Percentiles rank a stretch among this genome's conserved stretches.
Conservation (phyloP, 2,888 invertebrate genomes). For the Tenthredo livida region DNA sequence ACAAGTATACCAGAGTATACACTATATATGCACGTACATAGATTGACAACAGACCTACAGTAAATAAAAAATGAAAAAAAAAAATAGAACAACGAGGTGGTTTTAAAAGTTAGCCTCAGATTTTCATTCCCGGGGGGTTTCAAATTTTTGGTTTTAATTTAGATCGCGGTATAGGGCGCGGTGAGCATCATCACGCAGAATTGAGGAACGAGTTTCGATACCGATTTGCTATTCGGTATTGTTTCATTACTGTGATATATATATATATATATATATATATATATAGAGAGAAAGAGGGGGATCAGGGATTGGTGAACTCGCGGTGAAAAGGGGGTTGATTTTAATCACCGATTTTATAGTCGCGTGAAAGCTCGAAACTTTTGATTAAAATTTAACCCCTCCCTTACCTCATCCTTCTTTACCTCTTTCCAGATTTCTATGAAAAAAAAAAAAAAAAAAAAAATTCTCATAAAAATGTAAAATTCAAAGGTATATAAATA, state of each 20-base stretch:
- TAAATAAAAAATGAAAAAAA: not conserved
- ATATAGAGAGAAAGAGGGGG: not conserved
- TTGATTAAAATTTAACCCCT: slow-evolving; percentile 35
- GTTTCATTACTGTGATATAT: slow-evolving; percentile 24
- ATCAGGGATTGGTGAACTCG: not conserved
- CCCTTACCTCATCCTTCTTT: not conserved
- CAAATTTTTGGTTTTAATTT: not conserved
- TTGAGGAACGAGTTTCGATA: slow-evolving; percentile 22
- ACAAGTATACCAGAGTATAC: too few relatives aligned
- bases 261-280: not conserved
- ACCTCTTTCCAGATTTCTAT: not conserved
- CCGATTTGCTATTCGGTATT: slow-evolving; percentile 27
- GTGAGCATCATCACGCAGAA: not conserved
- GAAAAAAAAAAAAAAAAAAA: too few relatives aligned
- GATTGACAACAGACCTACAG: too few relatives aligned
- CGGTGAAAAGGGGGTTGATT: slow-evolving; percentile 5
- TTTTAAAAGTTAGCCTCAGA: not conserved
- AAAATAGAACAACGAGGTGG: not conserved
- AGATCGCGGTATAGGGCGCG: not conserved
- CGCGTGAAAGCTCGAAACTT: slow-evolving; percentile 10
- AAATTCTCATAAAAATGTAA: too few relatives aligned
- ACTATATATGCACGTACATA: too few relatives aligned
- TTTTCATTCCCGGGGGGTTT: not conserved
- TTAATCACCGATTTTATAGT: slow-evolving; percentile 44
- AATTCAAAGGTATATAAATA: too few relatives aligned